Evolutionary conservation across 2,113 vertebrate species (phyloP).

Genomic region (Lagopus leucura): DNA sequence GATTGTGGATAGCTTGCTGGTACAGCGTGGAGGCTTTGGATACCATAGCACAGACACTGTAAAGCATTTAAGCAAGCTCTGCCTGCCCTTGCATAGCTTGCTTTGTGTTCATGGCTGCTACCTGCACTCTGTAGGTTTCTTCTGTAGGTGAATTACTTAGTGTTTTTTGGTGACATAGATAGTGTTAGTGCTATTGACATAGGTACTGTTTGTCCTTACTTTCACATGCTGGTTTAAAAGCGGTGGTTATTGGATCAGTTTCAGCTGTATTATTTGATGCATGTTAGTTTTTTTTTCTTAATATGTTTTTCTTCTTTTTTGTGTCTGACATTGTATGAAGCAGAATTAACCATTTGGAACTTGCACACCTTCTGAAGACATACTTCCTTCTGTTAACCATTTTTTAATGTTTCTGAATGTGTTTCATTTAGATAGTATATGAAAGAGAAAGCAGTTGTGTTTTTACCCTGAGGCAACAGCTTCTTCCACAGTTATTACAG

Average conservation of each 20-base stretch:
- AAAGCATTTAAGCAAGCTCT: fast-evolving
- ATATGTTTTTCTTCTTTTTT: background rate
- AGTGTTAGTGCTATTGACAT: background rate
- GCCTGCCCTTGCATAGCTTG: background rate
- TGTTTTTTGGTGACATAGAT: background rate
- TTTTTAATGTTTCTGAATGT: background rate
- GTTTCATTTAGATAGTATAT: background rate
- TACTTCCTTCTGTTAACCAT: background rate
- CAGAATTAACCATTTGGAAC: background rate
- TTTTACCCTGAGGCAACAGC: background rate
- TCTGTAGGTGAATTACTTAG: background rate
- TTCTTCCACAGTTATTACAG: background rate
- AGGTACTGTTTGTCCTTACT: background rate
- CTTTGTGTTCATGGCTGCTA: background rate
- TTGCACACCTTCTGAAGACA: background rate
- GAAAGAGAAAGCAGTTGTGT: background rate
- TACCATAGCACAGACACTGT: fast-evolving
- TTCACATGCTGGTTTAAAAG: background rate
- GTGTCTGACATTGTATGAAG: background rate
- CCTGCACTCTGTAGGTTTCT: background rate
- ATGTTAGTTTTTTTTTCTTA: background rate
- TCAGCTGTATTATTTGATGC: background rate
- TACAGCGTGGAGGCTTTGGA: background rate
- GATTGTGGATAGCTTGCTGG: background rate
- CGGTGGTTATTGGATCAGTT: background rate